A percentile compares a stretch with the other conserved stretches of the same genome.
Conservation (phyloP, 2,113 vertebrate species). For the Epinephelus fuscoguttatus region DNA sequence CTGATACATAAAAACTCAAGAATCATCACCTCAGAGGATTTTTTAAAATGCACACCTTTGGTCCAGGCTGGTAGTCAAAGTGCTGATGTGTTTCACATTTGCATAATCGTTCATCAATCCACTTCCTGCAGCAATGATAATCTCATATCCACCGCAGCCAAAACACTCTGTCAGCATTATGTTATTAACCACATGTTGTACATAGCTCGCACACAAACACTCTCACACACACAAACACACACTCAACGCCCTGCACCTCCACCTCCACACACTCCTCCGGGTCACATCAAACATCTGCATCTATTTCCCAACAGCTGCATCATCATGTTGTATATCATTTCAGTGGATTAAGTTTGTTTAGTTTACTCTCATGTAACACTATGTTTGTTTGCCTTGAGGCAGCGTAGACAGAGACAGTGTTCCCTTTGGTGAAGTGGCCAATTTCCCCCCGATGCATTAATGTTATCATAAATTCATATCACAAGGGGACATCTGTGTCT, state of each 20-base stretch:
- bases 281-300: slow-evolving; percentile 46
- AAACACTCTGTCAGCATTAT: slow-evolving; percentile 35
- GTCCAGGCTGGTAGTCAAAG: slow-evolving; percentile 9
- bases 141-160: slow-evolving; percentile 14
- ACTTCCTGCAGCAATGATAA: slow-evolving; percentile 12
- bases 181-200: neutral
- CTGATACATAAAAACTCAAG: neutral
- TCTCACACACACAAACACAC: slow-evolving; percentile 23
- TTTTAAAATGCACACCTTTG: neutral
- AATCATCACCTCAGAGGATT: neutral
- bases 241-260: neutral
- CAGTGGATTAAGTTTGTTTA: slow-evolving; percentile 37
- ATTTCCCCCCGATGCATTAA: slow-evolving; percentile 38
- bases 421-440: slow-evolving; percentile 11
- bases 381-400: slow-evolving; percentile 49
- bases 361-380: slow-evolving; percentile 3
- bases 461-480: slow-evolving; percentile 61
- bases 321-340: slow-evolving; percentile 36
- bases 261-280: neutral
- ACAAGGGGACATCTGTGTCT: slow-evolving; percentile 61
- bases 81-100: slow-evolving; percentile 9
- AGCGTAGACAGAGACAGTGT: slow-evolving; percentile 23
- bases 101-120: slow-evolving; percentile 17
- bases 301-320: slow-evolving; percentile 36
- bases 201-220: slow-evolving; percentile 26